A percentile compares a stretch with the other conserved stretches of the same genome.
Conservation (phyloP, 2,888 invertebrate genomes). For the Tiliacea aurago region DNA sequence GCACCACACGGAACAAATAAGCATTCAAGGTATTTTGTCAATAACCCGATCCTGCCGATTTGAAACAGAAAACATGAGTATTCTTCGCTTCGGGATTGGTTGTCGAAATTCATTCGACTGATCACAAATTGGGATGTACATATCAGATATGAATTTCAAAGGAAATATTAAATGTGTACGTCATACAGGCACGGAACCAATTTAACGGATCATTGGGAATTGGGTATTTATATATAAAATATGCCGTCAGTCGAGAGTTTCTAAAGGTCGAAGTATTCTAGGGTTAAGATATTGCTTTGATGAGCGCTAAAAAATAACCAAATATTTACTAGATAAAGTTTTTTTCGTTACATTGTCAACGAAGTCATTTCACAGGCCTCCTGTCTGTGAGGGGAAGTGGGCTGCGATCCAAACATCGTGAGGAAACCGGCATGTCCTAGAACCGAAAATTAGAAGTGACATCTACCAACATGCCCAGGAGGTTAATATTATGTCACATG, state of each 20-base stretch:
- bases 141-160: constrained; percentile 40
- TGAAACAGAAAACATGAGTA: constrained; percentile 42
- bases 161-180: constrained; percentile 43
- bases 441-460: no score
- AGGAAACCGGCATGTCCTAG: no score
- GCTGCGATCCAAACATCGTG: no score
- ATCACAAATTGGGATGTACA: constrained; percentile 35
- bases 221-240: constrained; percentile 17
- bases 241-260: constrained; percentile 9
- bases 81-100: constrained; percentile 37
- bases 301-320: not conserved
- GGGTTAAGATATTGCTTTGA: constrained; percentile 21
- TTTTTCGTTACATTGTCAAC: no score
- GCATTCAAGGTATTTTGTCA: not conserved
- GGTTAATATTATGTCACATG: no score
- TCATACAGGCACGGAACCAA: constrained; percentile 42
- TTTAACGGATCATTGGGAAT: constrained; percentile 46
- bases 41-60: constrained; percentile 9
- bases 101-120: constrained; percentile 37
- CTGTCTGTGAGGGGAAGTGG: no score
- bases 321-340: no score
- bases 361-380: no score
- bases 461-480: no score
- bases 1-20: no score
- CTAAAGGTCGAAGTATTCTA: constrained; percentile 8